These are phyloP conservation scores for Cydia pomonella DNA, from an alignment of 1,140 invertebrate genomes.

Conservation along the genomic window DNA sequence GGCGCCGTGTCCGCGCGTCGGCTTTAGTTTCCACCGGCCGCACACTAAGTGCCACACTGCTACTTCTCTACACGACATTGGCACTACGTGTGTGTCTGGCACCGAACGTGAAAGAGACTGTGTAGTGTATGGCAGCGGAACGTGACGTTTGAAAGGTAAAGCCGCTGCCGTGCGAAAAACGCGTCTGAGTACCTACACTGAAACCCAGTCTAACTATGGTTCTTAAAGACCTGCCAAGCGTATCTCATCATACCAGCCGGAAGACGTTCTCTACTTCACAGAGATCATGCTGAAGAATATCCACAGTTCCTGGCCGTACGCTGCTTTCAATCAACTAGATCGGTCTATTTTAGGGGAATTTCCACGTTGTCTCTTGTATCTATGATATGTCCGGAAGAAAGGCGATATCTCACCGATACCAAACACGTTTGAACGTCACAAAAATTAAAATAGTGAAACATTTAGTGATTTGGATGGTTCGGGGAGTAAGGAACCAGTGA, in stretches of 20 bases:
- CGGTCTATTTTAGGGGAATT: background rate
- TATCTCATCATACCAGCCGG: background rate
- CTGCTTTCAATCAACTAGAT: background rate
- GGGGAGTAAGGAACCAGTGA: background rate
- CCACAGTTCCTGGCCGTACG: background rate
- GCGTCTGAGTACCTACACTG: background rate
- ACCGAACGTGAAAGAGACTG: background rate
- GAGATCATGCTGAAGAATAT: background rate
- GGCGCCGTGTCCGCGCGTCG: constrained; percentile 43
- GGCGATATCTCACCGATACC: background rate
- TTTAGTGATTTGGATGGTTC: background rate
- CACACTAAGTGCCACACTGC: background rate
- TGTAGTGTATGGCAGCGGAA: background rate
- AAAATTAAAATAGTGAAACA: background rate
- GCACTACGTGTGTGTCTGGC: background rate
- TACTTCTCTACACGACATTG: background rate
- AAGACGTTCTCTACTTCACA: background rate
- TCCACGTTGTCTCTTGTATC: background rate
- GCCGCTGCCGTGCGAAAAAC: background rate
- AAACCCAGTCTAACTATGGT: background rate
- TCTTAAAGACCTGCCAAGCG: background rate
- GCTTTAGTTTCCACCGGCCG: constrained; percentile 25
- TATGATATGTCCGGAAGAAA: background rate
- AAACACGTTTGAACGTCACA: background rate
- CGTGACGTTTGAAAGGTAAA: background rate